phyloP scores from a whole-genome alignment of 2,888 invertebrate species.

The Chymomyza procnemis region DNA sequence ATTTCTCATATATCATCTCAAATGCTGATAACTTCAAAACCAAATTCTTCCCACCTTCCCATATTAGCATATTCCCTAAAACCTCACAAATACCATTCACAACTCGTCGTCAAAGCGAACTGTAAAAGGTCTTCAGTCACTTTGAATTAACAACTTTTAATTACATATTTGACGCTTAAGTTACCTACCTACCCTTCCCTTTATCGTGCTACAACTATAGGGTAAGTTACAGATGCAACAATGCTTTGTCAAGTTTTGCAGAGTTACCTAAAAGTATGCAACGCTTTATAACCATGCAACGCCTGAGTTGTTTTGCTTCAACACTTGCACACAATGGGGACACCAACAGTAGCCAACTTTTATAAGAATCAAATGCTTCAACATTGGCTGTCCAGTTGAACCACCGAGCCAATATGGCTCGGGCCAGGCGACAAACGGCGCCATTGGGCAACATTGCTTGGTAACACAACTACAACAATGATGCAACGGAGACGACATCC shows the following conservation, averaged over 20 bases:
- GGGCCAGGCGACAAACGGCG: constrained; percentile 41
- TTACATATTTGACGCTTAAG: neutral
- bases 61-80: no score
- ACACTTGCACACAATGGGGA: constrained; percentile 51
- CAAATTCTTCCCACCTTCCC: no score
- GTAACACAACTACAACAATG: constrained; percentile 45
- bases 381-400: constrained; percentile 36
- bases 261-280: constrained; percentile 23
- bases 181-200: neutral
- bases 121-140: neutral
- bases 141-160: neutral
- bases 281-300: constrained; percentile 22
- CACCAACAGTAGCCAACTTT: constrained; percentile 47
- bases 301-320: constrained; percentile 62
- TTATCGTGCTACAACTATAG: neutral
- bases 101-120: no score
- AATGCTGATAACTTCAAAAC: no score
- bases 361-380: constrained; percentile 47
- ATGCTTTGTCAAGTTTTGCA: neutral
- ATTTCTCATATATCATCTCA: no score
- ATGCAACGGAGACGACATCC: constrained; percentile 9
- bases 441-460: constrained; percentile 20
- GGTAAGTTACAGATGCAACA: neutral
- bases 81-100: neutral
- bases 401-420: constrained; percentile 23